These are phyloP conservation scores for Drosophila maculinotata DNA, from an alignment of 2,888 invertebrate genomes.

Conservation along the genomic window DNA sequence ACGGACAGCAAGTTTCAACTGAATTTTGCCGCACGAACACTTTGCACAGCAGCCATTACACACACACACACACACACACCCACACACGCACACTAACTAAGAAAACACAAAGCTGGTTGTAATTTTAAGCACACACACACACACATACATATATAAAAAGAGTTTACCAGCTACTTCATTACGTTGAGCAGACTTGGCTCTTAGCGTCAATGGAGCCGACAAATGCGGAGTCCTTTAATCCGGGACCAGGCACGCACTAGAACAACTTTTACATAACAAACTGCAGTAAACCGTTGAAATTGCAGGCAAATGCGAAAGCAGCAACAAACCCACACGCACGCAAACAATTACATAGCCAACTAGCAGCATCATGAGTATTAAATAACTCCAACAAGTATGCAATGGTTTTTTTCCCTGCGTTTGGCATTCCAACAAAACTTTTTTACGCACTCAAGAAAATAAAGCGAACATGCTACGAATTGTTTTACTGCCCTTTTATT, in stretches of 20 bases:
- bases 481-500: slow-evolving; percentile 72
- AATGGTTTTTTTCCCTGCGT: slow-evolving; percentile 42
- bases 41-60: background rate
- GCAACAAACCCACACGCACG: slow-evolving; percentile 21
- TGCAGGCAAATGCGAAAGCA: slow-evolving; percentile 38
- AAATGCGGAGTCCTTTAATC: slow-evolving; percentile 48
- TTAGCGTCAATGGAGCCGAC: slow-evolving; percentile 30
- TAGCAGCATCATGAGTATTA: slow-evolving; percentile 66
- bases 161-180: slow-evolving; percentile 66
- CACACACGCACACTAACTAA: slow-evolving; percentile 7
- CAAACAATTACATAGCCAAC: slow-evolving; percentile 69
- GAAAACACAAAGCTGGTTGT: slow-evolving; percentile 24
- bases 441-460: slow-evolving; percentile 26
- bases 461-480: slow-evolving; percentile 49
- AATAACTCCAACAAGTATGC: slow-evolving; percentile 75
- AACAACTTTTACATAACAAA: slow-evolving; percentile 69
- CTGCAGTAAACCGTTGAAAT: slow-evolving; percentile 67
- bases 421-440: slow-evolving; percentile 44
- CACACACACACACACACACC: slow-evolving; percentile 18
- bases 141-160: slow-evolving; percentile 7
- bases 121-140: slow-evolving; percentile 41
- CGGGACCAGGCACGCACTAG: slow-evolving; percentile 54
- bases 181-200: slow-evolving; percentile 46
- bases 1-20: slow-evolving; percentile 39
- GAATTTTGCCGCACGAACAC: slow-evolving; percentile 50